A percentile compares a stretch with the other conserved stretches of the same genome.
phyloP scores from a whole-genome alignment of 2,113 vertebrate genomes.

The Nymphicus hollandicus region DNA sequence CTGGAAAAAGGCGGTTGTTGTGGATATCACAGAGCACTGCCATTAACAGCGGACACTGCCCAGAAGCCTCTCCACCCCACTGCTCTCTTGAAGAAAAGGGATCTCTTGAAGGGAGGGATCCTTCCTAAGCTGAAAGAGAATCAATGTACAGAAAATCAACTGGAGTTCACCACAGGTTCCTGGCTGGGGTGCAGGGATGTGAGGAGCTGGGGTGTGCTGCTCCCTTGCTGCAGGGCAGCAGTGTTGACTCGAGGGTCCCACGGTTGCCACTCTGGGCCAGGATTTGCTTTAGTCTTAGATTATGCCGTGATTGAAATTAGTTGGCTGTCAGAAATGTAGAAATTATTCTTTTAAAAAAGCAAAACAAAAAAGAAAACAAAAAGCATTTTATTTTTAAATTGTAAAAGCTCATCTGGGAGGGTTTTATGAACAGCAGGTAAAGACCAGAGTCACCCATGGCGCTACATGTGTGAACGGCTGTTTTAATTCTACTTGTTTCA shows the following conservation, averaged over 20 bases:
- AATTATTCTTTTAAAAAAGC: background rate
- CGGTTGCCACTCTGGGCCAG: background rate
- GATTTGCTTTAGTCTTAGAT: constrained; percentile 51
- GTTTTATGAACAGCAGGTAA: background rate
- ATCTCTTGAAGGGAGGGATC: background rate
- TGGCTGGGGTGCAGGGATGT: constrained; percentile 1
- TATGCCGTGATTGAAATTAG: constrained; percentile 43
- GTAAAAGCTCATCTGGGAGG: background rate
- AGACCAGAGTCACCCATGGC: background rate
- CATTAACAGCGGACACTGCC: constrained; percentile 71
- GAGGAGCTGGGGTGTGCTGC: background rate
- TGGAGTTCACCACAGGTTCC: constrained; percentile 27
- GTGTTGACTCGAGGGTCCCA: background rate
- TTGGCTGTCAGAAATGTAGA: constrained; percentile 25
- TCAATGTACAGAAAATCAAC: background rate
- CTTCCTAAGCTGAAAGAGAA: constrained; percentile 20
- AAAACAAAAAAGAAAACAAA: background rate
- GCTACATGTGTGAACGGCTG: background rate
- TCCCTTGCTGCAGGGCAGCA: background rate
- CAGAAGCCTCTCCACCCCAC: constrained; percentile 10
- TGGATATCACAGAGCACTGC: constrained; percentile 98
- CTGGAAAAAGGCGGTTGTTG: constrained; percentile 96
- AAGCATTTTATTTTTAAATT: background rate
- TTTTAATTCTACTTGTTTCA: background rate
- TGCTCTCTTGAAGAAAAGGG: background rate